phyloP scores from a whole-genome alignment of 2,888 invertebrate genomes.

The Pachycephus smyrnensis region DNA sequence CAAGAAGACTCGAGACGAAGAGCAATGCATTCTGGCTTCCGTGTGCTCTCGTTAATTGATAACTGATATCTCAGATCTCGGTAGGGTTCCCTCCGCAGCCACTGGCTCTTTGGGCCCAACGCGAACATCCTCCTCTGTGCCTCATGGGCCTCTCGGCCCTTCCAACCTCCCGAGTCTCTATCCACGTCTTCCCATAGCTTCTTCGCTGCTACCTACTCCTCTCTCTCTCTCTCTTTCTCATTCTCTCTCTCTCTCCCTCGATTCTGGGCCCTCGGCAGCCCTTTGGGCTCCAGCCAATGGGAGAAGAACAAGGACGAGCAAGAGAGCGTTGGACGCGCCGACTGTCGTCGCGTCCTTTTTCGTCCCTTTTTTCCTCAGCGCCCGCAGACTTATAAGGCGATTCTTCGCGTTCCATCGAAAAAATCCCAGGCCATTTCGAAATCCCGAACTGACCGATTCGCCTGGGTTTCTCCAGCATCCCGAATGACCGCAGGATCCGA shows the following conservation, averaged over 20 bases:
- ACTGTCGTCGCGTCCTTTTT: slow-evolving; percentile 44
- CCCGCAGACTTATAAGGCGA: slow-evolving; percentile 61
- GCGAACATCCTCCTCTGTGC: neutral
- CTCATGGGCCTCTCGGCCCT: slow-evolving; percentile 1
- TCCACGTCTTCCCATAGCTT: slow-evolving; percentile 31
- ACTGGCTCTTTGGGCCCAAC: slow-evolving; percentile 2
- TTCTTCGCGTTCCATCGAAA: slow-evolving; percentile 59
- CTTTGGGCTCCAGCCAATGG: slow-evolving; percentile 38
- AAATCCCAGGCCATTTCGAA: slow-evolving; percentile 38
- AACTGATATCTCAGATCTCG: slow-evolving; percentile 59
- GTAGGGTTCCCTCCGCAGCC: slow-evolving; percentile 15
- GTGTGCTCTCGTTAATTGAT: slow-evolving; percentile 60
- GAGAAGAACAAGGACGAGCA: slow-evolving; percentile 29
- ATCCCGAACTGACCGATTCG: slow-evolving; percentile 1
- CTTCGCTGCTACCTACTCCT: slow-evolving; percentile 21
- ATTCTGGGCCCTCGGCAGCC: slow-evolving; percentile 22
- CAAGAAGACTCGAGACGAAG: slow-evolving; percentile 40
- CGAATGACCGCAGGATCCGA: slow-evolving; percentile 3
- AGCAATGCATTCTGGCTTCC: slow-evolving; percentile 51
- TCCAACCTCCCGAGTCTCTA: slow-evolving; percentile 6
- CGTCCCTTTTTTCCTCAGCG: slow-evolving; percentile 42
- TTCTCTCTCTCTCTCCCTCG: slow-evolving; percentile 31
- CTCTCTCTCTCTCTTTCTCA: slow-evolving; percentile 22
- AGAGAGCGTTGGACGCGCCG: slow-evolving; percentile 41
- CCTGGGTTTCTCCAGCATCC: neutral